Percentiles rank a stretch among this genome's conserved stretches.
Evolutionary conservation across 1,140 invertebrate genomes (phyloP).

Genomic region (Calliphora vicina): DNA sequence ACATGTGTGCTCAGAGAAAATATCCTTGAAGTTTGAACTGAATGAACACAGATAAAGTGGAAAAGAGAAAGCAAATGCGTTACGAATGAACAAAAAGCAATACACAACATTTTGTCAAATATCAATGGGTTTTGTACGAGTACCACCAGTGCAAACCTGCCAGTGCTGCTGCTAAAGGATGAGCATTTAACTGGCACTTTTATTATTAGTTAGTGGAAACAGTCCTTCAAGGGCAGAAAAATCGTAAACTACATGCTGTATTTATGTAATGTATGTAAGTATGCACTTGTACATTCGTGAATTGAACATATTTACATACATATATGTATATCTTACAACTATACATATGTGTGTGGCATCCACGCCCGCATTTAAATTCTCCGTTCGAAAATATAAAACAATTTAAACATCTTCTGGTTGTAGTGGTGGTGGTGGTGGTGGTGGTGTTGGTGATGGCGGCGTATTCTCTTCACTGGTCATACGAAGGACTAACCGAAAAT

Average conservation of each 20-base stretch:
- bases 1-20: conserved; percentile 11
- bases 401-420: not conserved
- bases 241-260: not conserved
- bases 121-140: not conserved
- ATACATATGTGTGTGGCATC: not conserved
- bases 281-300: too few species aligned
- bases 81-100: not conserved
- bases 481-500: not conserved
- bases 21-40: conserved; percentile 1
- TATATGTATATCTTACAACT: too few species aligned
- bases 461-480: conserved; percentile 1
- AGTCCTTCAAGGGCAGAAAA: not conserved
- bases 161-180: conserved; percentile 16
- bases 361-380: not conserved
- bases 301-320: too few species aligned
- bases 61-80: conserved; percentile 26
- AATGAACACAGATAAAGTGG: conserved; percentile 3
- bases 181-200: conserved; percentile 27
- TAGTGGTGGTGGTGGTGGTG: not conserved
- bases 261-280: too few species aligned
- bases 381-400: not conserved
- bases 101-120: conserved; percentile 18
- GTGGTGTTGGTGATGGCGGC: not conserved
- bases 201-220: not conserved
- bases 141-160: not conserved